Conservation (phyloP, 2,888 invertebrate species). For the Dione juno region DNA sequence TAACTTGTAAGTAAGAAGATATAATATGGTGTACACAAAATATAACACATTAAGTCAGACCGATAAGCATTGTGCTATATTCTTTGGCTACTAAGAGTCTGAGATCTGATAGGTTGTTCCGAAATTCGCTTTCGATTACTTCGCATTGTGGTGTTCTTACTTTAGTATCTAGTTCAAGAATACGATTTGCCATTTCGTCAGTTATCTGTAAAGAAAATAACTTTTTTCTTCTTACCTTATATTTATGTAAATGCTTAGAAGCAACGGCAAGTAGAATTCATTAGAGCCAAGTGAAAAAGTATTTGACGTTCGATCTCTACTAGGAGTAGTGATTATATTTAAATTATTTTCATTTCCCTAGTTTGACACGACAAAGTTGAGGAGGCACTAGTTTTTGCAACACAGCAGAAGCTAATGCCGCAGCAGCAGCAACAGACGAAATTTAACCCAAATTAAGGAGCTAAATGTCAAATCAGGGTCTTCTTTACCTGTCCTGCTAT, state of each 20-base stretch:
- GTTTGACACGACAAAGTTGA: too few relatives aligned
- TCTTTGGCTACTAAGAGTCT: slow-evolving; percentile 84
- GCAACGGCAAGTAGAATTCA: too few relatives aligned
- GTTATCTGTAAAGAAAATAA: slow-evolving; percentile 69
- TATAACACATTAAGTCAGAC: slow-evolving; percentile 52
- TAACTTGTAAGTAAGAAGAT: neutral
- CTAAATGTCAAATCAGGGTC: too few relatives aligned
- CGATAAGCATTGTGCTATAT: slow-evolving; percentile 84
- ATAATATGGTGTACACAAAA: neutral
- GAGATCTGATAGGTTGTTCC: slow-evolving; percentile 83
- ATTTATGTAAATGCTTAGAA: neutral
- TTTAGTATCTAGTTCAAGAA: slow-evolving; percentile 78
- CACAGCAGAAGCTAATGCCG: too few relatives aligned
- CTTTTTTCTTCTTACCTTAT: neutral
- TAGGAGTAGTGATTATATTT: too few relatives aligned
- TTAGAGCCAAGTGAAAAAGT: too few relatives aligned
- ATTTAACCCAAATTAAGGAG: too few relatives aligned
- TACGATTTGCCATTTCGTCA: slow-evolving; percentile 80
- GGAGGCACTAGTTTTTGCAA: too few relatives aligned
- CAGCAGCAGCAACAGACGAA: too few relatives aligned
- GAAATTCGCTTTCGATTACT: slow-evolving; percentile 71
- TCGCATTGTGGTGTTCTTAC: slow-evolving; percentile 80
- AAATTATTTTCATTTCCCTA: too few relatives aligned
- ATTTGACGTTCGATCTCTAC: too few relatives aligned
- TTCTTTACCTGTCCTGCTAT: too few relatives aligned